These are phyloP conservation scores for Eospalax fontanierii DNA, from an alignment of 2,797 vertebrate species.

Conservation along the genomic window DNA sequence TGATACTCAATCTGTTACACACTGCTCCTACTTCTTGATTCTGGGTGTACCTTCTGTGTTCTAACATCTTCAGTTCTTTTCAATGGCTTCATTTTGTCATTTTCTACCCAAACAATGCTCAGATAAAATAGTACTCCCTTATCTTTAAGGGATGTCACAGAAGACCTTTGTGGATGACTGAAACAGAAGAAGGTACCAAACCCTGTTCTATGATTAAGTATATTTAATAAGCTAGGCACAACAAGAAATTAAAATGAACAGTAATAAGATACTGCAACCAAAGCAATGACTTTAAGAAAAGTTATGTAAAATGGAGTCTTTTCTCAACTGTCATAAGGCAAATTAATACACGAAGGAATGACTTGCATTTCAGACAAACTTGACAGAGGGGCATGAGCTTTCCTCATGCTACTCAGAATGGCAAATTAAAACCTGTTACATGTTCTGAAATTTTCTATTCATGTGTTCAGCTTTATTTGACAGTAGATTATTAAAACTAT, in stretches of 20 bases:
- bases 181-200: neutral
- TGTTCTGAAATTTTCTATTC: neutral
- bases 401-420: neutral
- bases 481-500: neutral
- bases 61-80: neutral
- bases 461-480: neutral
- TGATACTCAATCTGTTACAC: neutral
- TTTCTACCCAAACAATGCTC: neutral
- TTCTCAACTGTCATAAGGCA: neutral
- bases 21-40: neutral
- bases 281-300: neutral
- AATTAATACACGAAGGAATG: neutral
- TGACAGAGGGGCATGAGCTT: neutral
- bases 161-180: neutral
- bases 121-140: neutral
- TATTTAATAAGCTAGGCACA: neutral
- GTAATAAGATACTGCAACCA: neutral
- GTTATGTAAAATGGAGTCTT: neutral
- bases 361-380: neutral
- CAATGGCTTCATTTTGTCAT: neutral
- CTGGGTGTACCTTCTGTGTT: neutral
- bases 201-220: neutral
- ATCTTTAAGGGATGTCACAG: neutral
- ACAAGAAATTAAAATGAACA: neutral
- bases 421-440: neutral